A percentile compares a stretch with the other conserved stretches of the same genome.
Evolutionary conservation across 2,113 vertebrate genomes (phyloP).

Genomic region (Brevimyrus niger): DNA sequence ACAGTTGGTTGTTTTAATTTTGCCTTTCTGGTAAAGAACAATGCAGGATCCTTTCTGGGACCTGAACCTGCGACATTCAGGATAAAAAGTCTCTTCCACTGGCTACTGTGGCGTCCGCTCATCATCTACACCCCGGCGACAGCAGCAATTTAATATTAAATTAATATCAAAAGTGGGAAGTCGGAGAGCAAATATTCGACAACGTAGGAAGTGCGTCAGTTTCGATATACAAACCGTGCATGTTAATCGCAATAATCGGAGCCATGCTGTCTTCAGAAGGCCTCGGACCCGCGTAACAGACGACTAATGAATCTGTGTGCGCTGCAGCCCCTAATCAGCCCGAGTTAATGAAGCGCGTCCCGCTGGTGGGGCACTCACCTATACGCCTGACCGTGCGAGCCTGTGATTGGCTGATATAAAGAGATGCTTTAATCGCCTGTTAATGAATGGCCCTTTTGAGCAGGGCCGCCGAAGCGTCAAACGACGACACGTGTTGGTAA

Average conservation of each 20-base stretch:
- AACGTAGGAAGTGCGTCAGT: neutral
- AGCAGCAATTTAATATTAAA: neutral
- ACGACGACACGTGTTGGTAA: conserved; percentile 35
- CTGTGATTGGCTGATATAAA: conserved; percentile 34
- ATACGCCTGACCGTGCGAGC: conserved; percentile 35
- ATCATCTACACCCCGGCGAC: neutral
- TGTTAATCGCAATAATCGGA: conserved; percentile 25
- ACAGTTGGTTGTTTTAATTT: neutral
- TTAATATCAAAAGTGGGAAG: neutral
- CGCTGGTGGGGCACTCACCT: conserved; percentile 39
- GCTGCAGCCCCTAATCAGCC: conserved; percentile 11
- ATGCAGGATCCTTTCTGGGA: neutral
- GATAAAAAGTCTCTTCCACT: neutral
- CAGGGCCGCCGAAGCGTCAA: conserved; percentile 37
- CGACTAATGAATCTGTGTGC: conserved; percentile 10
- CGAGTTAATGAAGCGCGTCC: conserved; percentile 43
- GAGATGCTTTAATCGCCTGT: conserved; percentile 49
- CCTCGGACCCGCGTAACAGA: conserved; percentile 8
- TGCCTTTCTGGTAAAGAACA: neutral
- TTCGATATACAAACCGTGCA: neutral
- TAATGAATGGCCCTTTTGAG: conserved; percentile 51
- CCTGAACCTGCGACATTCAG: neutral
- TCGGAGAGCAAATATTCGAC: neutral
- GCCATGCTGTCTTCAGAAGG: conserved; percentile 27
- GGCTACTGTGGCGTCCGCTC: neutral